Evolutionary conservation across 2,797 vertebrate genomes (phyloP).

Genomic region (Phyllotis vaccarum): DNA sequence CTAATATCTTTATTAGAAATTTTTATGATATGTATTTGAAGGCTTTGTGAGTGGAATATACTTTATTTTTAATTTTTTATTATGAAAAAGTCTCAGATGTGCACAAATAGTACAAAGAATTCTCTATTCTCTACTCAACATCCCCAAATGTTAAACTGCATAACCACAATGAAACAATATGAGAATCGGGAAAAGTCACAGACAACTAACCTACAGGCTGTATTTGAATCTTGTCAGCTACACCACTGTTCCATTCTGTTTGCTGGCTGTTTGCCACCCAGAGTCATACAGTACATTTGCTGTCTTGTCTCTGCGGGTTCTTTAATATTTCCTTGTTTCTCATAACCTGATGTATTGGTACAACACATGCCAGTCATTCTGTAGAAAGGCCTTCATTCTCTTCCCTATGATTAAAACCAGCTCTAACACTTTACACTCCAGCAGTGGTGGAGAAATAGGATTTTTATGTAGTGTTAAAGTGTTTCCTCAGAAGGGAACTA

Average conservation of each 20-base stretch:
- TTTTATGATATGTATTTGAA: constrained; percentile 1
- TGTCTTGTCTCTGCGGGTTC: not conserved
- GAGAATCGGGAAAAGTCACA: constrained; percentile 1
- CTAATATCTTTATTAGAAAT: constrained; percentile 24
- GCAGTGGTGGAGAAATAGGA: not conserved
- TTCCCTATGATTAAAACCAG: not conserved
- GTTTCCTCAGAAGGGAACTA: not conserved
- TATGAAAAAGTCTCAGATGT: constrained; percentile 50
- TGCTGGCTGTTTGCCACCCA: not conserved
- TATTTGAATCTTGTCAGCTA: not conserved
- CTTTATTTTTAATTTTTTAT: constrained; percentile 45
- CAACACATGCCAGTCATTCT: not conserved
- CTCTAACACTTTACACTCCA: not conserved
- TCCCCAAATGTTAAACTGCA: constrained; percentile 46
- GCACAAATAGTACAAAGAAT: constrained; percentile 41
- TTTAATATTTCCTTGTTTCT: constrained; percentile 28
- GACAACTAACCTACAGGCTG: not conserved
- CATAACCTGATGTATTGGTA: not conserved
- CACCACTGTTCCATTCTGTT: not conserved
- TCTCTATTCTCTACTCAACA: constrained; percentile 1
- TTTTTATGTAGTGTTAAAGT: not conserved
- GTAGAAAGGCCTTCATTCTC: not conserved
- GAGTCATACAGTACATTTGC: not conserved
- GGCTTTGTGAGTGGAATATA: not conserved
- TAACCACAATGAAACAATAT: not conserved